Evolutionary conservation across 2,113 vertebrate genomes (phyloP).

Genomic region (Lepus americanus): DNA sequence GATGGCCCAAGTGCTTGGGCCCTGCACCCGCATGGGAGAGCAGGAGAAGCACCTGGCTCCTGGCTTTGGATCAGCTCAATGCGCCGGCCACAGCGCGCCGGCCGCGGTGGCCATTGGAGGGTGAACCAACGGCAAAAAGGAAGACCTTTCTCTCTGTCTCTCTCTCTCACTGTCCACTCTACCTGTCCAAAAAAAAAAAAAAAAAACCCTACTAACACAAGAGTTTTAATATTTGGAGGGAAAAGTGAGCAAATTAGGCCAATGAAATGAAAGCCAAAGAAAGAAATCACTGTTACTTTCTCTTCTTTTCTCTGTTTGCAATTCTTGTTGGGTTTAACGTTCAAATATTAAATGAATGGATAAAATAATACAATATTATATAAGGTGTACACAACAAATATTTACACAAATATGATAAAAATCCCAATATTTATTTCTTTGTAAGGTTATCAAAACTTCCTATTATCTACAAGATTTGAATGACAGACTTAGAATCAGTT

Average conservation of each 20-base stretch:
- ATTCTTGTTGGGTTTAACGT: neutral
- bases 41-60: too few relatives aligned
- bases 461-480: slow-evolving; percentile 54
- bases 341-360: neutral
- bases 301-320: neutral
- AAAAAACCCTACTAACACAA: too few relatives aligned
- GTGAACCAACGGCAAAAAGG: too few relatives aligned
- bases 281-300: neutral
- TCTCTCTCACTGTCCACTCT: too few relatives aligned
- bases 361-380: neutral
- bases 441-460: neutral
- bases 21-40: too few relatives aligned
- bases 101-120: too few relatives aligned
- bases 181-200: too few relatives aligned
- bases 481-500: neutral
- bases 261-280: neutral
- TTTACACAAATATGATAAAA: slow-evolving; percentile 20
- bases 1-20: too few relatives aligned
- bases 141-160: too few relatives aligned
- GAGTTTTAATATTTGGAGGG: neutral
- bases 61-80: too few relatives aligned
- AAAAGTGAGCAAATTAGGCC: slow-evolving; percentile 1
- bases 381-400: slow-evolving; percentile 16
- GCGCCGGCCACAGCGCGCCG: too few relatives aligned
- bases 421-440: slow-evolving; percentile 7